Base-by-base conservation (phyloP, 2,797 vertebrate genomes). In the Gallirallus australis region DNA sequence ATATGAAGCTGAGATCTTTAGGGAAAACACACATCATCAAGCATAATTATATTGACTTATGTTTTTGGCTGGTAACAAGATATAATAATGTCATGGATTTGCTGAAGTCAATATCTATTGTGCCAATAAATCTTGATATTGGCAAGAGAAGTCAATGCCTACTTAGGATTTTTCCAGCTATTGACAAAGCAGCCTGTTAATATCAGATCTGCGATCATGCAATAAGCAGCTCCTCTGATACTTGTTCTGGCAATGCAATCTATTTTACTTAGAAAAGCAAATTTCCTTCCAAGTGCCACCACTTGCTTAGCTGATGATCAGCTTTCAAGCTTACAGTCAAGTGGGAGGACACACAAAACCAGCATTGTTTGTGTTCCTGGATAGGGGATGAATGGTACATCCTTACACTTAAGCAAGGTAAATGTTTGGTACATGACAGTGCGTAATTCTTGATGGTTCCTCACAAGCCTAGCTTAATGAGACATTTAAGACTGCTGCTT, bases 71-170 rank as follows among this genome's bases (percentile, higher is more conserved):
- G 93, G 96, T 97, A 98, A 96, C 92, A 96, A 97, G 97, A 96
- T 97, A 95, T 93, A 98, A 98, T 98, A 98, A 98, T 96, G 96
- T 96, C 91, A 93, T 86, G 97, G 92, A 97, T 98, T 96, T 98
- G 86, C 86, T 90, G 87, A 93, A 97, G 97, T 98, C 98, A 97
- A 98, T 98, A 98, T 90, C 76, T 94, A 90, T 95, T 7, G 1
- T 95, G 77, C 97, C 92, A 98, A 98, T 98, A 98, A 98, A 98
- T 98, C 97, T 97, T 98, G 89, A 89, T 98, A 98, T 98, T 50
- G 88, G 96, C 97, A 98, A 95, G 75, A 92, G 82, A 96, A 97
- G 96, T 97, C 98, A 98, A 96, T 98, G 97, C 78, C 97, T 98
- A 95, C 97, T 98, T 98, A 97, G 95, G 94, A 92, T 92, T 98